A percentile compares a stretch with the other conserved stretches of the same genome.
Conservation (phyloP, 1,140 invertebrate species). For the Coenobita brevimanus region DNA sequence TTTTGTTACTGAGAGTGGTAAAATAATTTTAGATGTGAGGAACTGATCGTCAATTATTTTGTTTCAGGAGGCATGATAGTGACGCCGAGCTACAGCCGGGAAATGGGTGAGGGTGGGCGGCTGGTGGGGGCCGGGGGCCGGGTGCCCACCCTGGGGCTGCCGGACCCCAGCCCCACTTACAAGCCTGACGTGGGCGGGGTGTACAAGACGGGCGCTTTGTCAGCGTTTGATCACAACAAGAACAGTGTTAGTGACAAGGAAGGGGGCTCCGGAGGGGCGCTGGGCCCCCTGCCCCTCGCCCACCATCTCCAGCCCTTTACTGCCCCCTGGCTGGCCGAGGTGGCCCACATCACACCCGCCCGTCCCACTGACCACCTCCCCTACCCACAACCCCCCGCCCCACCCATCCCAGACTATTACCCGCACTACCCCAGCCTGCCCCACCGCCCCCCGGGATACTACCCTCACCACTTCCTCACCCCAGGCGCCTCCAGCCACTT, state of each 20-base stretch:
- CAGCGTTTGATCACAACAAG: constrained; percentile 54
- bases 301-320: constrained; percentile 69
- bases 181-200: constrained; percentile 40
- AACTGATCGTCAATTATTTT: too few relatives aligned
- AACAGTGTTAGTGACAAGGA: constrained; percentile 56
- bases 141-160: constrained; percentile 49
- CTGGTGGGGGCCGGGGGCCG: constrained; percentile 28
- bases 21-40: too few relatives aligned
- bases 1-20: too few relatives aligned
- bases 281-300: constrained; percentile 13
- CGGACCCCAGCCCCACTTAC: constrained; percentile 44
- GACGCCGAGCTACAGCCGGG: constrained; percentile 50
- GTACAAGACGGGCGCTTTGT: constrained; percentile 47
- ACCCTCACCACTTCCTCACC: constrained; percentile 60
- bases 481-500: constrained; percentile 52
- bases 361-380: constrained; percentile 49
- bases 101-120: constrained; percentile 53
- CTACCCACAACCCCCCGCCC: constrained; percentile 43
- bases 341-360: constrained; percentile 67
- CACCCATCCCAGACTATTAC: constrained; percentile 66
- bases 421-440: constrained; percentile 63
- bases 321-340: constrained; percentile 67
- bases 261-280: constrained; percentile 27
- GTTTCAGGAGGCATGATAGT: constrained; percentile 61
- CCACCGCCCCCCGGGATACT: constrained; percentile 51